Percentiles rank a stretch among this genome's conserved stretches.
phyloP scores from a whole-genome alignment of 2,888 invertebrate species.

The Cecidostiba fungosa region DNA sequence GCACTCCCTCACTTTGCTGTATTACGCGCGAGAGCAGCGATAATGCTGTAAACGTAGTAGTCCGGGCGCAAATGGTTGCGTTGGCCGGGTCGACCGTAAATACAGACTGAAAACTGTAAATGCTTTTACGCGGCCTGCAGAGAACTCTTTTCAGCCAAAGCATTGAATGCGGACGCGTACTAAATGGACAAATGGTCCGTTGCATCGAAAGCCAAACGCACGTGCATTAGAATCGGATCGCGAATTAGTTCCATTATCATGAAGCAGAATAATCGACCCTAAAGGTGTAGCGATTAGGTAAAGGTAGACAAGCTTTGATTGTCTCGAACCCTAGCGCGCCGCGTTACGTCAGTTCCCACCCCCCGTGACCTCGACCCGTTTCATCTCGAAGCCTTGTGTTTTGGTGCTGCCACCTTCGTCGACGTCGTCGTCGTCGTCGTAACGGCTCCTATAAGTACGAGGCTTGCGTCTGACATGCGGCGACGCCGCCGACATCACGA shows the following conservation, averaged over 20 bases:
- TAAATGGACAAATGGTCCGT: neutral
- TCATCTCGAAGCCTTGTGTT: neutral
- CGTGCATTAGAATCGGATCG: neutral
- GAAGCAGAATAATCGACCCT: neutral
- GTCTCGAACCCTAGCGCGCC: constrained; percentile 20
- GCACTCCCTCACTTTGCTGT: neutral
- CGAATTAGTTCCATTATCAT: neutral
- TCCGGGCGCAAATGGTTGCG: neutral
- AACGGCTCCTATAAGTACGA: neutral
- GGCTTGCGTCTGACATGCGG: constrained; percentile 26
- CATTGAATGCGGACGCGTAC: neutral
- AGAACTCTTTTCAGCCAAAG: constrained; percentile 35
- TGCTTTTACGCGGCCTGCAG: neutral
- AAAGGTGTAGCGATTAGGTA: neutral
- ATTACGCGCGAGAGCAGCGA: neutral
- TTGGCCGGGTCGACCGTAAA: neutral
- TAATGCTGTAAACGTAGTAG: constrained; percentile 1
- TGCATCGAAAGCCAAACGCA: neutral
- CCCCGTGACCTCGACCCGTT: neutral
- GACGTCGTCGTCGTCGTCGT: neutral
- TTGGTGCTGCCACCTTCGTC: neutral
- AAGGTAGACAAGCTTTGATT: constrained; percentile 40
- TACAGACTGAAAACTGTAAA: neutral
- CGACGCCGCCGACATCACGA: neutral
- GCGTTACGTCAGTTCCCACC: neutral